These are phyloP conservation scores for Hydrozoanthus gracilis DNA, from an alignment of 92 coral and sea anemone species.

Conservation along the genomic window DNA sequence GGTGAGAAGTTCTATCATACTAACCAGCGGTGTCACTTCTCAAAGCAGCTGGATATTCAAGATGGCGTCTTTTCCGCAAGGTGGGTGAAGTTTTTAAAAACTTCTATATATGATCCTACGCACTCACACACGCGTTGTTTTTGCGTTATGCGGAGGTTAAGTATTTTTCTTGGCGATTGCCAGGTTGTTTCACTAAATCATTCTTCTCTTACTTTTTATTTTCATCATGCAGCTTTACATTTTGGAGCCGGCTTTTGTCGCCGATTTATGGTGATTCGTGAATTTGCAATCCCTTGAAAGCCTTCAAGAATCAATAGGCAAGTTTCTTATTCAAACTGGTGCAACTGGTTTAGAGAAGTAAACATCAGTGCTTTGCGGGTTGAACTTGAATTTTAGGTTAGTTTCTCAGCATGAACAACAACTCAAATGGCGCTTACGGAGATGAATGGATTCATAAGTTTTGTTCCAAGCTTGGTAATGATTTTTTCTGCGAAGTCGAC, in stretches of 20 bases:
- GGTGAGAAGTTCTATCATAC: neutral
- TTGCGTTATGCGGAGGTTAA: constrained; percentile 4
- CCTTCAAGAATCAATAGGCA: neutral
- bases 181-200: neutral
- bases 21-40: constrained; percentile 10
- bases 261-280: neutral
- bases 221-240: neutral
- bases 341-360: constrained; percentile 2
- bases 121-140: constrained; percentile 12
- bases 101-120: constrained; percentile 7
- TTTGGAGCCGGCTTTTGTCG: constrained; percentile 20
- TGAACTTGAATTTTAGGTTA: constrained; percentile 5
- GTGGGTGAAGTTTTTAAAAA: constrained; percentile 15
- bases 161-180: neutral
- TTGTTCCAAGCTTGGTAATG: constrained; percentile 87
- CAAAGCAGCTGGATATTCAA: constrained; percentile 31
- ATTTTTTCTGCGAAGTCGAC: constrained; percentile 89
- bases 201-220: constrained; percentile 8
- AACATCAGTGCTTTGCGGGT: neutral
- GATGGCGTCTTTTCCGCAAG: constrained; percentile 34
- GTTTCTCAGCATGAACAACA: constrained; percentile 22
- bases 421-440: constrained; percentile 28
- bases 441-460: constrained; percentile 86
- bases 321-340: constrained; percentile 18
- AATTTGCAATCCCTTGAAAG: neutral